phyloP scores from a whole-genome alignment of 2,888 invertebrate genomes.

The Peribatodes rhomboidaria region DNA sequence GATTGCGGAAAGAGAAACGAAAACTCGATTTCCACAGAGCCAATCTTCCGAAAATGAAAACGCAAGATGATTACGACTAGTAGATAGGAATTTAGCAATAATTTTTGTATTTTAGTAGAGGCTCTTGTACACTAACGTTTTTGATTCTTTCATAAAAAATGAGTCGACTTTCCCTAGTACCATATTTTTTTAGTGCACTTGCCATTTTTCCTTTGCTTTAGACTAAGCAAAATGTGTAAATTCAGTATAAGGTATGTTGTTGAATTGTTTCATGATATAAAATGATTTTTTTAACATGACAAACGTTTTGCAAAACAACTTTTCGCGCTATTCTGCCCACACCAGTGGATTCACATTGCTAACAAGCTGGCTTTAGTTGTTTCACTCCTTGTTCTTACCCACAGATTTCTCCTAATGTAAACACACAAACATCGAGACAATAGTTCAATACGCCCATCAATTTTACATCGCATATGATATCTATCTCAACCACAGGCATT shows the following conservation, averaged over 20 bases:
- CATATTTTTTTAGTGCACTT: neutral
- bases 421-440: conserved; percentile 51
- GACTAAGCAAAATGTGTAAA: too few relatives aligned
- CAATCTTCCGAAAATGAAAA: conserved; percentile 74
- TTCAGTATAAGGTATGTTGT: too few relatives aligned
- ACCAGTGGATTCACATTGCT: neutral
- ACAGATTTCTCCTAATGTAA: conserved; percentile 40
- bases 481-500: conserved; percentile 62
- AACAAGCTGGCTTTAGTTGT: neutral
- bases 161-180: neutral
- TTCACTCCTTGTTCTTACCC: conserved; percentile 9
- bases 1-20: conserved; percentile 68
- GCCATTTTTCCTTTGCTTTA: neutral
- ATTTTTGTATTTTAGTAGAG: neutral
- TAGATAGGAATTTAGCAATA: conserved; percentile 4
- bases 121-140: neutral
- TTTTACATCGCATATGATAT: conserved; percentile 55
- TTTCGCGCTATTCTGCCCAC: neutral
- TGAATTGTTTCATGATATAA: too few relatives aligned
- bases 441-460: conserved; percentile 61
- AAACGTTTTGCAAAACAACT: neutral
- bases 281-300: neutral
- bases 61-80: conserved; percentile 54
- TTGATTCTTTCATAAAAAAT: neutral
- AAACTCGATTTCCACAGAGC: conserved; percentile 74